A percentile compares a stretch with the other conserved stretches of the same genome.
Evolutionary conservation across 2,113 vertebrate species (phyloP).

Genomic region (Tupaia chinensis): DNA sequence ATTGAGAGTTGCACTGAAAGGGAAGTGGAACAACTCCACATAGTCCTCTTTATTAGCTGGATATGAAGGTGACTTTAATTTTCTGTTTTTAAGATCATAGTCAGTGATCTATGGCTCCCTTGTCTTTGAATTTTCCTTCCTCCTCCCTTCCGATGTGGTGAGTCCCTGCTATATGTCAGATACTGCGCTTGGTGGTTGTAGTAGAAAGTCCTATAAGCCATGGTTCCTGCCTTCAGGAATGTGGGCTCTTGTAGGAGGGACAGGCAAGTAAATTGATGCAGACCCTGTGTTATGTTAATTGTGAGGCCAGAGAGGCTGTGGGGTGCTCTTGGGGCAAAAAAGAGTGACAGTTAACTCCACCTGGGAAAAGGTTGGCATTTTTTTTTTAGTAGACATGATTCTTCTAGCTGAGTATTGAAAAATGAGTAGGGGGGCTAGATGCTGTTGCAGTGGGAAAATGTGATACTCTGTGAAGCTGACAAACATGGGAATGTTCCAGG

Average conservation of each 20-base stretch:
- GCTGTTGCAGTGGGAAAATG: no score
- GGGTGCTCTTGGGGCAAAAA: not conserved
- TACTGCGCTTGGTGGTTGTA: not conserved
- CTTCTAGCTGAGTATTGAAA: conserved; percentile 42
- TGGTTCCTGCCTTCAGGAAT: not conserved
- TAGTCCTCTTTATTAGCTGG: not conserved
- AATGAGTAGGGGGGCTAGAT: not conserved
- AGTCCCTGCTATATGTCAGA: not conserved
- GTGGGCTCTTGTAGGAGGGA: not conserved
- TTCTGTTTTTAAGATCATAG: conserved; percentile 31
- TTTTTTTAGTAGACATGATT: conserved; percentile 13
- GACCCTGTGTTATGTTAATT: not conserved
- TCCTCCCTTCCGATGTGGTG: conserved; percentile 9
- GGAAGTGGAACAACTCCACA: not conserved
- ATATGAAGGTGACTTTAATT: conserved; percentile 45
- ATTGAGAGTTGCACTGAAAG: not conserved
- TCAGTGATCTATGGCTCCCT: not conserved
- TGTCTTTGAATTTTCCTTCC: conserved; percentile 39
- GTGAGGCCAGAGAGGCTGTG: not conserved
- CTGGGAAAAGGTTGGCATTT: not conserved
- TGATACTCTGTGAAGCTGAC: no score
- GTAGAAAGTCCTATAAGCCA: not conserved
- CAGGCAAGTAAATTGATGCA: not conserved
- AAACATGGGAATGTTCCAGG: no score
- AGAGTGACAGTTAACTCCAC: not conserved